Conservation (phyloP, 2,797 vertebrate species). For the Cynodonichthys magdalenae region DNA sequence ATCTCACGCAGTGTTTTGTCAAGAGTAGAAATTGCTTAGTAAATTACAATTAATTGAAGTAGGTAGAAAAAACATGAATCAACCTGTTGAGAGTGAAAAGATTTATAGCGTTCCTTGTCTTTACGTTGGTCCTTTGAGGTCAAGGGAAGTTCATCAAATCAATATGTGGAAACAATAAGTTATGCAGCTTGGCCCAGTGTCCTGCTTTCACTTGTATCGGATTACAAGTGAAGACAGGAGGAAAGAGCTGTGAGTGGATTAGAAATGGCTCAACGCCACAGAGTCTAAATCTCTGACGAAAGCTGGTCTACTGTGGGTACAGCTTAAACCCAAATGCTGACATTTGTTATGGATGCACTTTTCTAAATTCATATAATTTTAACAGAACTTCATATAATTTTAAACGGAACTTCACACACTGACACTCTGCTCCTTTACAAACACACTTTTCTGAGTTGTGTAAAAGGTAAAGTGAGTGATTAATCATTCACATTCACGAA, state of each 20-base stretch:
- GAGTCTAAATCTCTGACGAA: slow-evolving; percentile 55
- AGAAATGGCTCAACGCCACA: slow-evolving; percentile 41
- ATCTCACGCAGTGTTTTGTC: too few relatives aligned
- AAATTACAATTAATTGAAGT: background rate
- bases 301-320: slow-evolving; percentile 52
- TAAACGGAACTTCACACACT: background rate
- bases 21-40: background rate
- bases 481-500: background rate
- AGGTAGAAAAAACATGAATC: background rate
- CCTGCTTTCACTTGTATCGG: slow-evolving; percentile 22
- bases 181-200: slow-evolving; percentile 32
- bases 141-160: slow-evolving; percentile 30
- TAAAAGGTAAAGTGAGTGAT: background rate
- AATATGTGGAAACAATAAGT: slow-evolving; percentile 26
- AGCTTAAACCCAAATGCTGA: slow-evolving; percentile 32
- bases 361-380: background rate
- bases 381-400: slow-evolving; percentile 7
- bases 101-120: background rate
- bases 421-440: background rate
- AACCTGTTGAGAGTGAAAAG: background rate
- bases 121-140: slow-evolving; percentile 8
- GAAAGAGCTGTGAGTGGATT: slow-evolving; percentile 57
- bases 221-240: slow-evolving; percentile 38
- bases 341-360: background rate
- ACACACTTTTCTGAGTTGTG: background rate